A percentile compares a stretch with the other conserved stretches of the same genome.
These are phyloP conservation scores for Amphiduros pacificus DNA, from an alignment of 2,888 invertebrate species.

Conservation along the genomic window DNA sequence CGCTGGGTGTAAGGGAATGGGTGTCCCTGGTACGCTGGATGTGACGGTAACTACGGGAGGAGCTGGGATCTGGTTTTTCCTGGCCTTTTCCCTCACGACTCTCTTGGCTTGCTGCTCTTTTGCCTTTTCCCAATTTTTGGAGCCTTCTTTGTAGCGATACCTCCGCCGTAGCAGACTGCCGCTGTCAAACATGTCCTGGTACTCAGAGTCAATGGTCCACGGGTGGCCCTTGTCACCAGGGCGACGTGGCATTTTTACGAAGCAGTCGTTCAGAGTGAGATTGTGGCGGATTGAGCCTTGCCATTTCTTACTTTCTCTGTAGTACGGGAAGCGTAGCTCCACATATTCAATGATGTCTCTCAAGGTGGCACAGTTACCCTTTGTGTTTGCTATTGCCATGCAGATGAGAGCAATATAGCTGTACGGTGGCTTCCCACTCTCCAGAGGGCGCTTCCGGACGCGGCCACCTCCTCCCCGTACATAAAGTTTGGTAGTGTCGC, in stretches of 20 bases:
- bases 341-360: slow-evolving; percentile 48
- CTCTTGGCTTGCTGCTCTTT: too few species aligned
- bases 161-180: slow-evolving; percentile 44
- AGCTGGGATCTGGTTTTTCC: too few species aligned
- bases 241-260: slow-evolving; percentile 42
- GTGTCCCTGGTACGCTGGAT: too few species aligned
- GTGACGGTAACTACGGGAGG: too few species aligned
- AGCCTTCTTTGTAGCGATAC: slow-evolving; percentile 38
- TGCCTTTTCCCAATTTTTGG: slow-evolving; percentile 7
- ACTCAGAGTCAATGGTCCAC: slow-evolving; percentile 46
- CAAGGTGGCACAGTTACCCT: slow-evolving; percentile 35
- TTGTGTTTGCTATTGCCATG: slow-evolving; percentile 47
- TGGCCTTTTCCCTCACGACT: too few species aligned
- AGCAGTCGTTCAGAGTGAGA: slow-evolving; percentile 51
- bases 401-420: slow-evolving; percentile 48
- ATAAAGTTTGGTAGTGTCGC: too few species aligned
- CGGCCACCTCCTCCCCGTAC: too few species aligned
- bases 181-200: slow-evolving; percentile 48
- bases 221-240: slow-evolving; percentile 48
- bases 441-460: too few species aligned
- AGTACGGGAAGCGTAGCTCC: slow-evolving; percentile 42
- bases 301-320: slow-evolving; percentile 45
- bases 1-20: too few species aligned
- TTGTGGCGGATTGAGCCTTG: slow-evolving; percentile 50
- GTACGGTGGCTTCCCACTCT: slow-evolving; percentile 49